Conservation (phyloP, 2,113 vertebrate genomes). For the Eubucco bourcierii region DNA sequence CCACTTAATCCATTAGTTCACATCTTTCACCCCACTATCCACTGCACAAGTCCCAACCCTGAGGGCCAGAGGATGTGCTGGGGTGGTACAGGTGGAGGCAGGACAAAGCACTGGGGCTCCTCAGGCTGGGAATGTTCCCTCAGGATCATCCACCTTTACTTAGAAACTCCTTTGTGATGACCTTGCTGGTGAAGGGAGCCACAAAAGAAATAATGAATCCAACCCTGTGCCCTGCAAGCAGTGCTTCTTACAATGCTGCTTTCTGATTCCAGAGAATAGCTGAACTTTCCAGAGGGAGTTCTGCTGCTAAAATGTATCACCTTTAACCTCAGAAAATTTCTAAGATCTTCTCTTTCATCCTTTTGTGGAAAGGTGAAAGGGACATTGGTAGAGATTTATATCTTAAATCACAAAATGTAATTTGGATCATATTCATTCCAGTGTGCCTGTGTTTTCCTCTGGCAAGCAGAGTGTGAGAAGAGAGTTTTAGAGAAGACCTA, state of each 20-base stretch:
- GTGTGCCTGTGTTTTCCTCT: not conserved
- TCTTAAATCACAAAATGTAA: not conserved
- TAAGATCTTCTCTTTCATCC: not conserved
- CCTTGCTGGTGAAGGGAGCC: not conserved
- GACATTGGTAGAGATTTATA: not conserved
- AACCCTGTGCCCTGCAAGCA: not conserved
- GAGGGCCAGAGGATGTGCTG: accelerated
- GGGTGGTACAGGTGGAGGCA: not conserved
- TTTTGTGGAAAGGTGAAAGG: not conserved
- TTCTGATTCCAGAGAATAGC: not conserved
- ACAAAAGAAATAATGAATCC: not conserved
- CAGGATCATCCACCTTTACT: not conserved
- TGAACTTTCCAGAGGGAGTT: not conserved
- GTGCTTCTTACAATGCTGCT: not conserved
- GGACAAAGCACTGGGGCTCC: not conserved
- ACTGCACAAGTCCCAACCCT: not conserved
- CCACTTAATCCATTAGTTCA: not conserved
- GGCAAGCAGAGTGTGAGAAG: not conserved
- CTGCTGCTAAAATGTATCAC: not conserved
- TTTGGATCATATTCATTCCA: not conserved
- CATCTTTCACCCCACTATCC: not conserved
- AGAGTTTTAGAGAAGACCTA: not conserved
- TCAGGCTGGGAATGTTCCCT: not conserved
- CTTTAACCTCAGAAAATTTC: not conserved
- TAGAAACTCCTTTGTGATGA: not conserved